Base-by-base conservation (phyloP, 1,140 invertebrate species). In the Hyphantria cunea region DNA sequence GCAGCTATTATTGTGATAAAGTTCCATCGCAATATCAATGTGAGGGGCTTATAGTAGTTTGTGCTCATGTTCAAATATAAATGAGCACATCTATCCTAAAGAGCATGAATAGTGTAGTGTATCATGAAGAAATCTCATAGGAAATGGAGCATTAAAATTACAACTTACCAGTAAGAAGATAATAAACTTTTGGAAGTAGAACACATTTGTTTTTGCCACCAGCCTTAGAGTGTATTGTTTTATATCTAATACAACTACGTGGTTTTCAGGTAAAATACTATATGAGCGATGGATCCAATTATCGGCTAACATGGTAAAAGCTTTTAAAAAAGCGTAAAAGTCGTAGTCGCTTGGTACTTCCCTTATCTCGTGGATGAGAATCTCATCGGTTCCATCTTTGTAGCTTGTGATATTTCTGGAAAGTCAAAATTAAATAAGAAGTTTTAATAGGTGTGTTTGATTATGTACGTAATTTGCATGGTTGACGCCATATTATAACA, bases 241-340 rank as follows among this genome's bases (percentile, higher is more conserved):
- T 39, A 88, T 68, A 41, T 88, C 85, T 0, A 88, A 9, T 3
- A 90, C 63, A 6, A 88, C 61, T 6, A 82, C 76, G 13, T 90
- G 87, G 2, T 69, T 76, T 10, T 79, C 64, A 0, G 80, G 76
- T 4, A 81, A 68, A 12, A 58, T 17, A 2, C 74, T 55, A 11
- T 4, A 45, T 12, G 44, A 37, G 6, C 14, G 53, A n/a, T 7
- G 58, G 3, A 90, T 47, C 83, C 85, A 88, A 25, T 73, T 66
- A 48, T 90, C 85, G 0, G 71, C 73, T 34, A 78, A 71, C n/a
- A 89, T 52, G 6, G 50, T 37, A 39, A 86, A 76, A 0, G 65
- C 44, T 47, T 84, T 86, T 11, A 89, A 10, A 10, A 81, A 6
- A 39, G 82, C 79, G 52, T 84, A 86, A 64, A 81, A 86, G 0